Evolutionary conservation across 2,888 invertebrate genomes (phyloP).

Genomic region (Tipula vernalis): DNA sequence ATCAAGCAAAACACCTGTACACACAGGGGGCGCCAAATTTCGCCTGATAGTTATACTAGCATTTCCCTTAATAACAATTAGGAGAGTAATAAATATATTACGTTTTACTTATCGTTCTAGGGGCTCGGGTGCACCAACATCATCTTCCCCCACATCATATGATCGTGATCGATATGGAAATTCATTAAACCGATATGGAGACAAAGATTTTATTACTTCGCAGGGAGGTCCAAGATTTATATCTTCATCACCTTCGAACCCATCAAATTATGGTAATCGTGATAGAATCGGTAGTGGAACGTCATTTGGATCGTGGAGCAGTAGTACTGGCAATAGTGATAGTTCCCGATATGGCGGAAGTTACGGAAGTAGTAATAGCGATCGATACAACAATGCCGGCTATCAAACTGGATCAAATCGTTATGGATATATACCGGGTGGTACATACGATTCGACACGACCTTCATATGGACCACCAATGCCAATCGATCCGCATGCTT

Average conservation of each 20-base stretch:
- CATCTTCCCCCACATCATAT: background rate
- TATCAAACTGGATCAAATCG: background rate
- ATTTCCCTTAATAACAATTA: too few species aligned
- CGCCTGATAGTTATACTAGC: too few species aligned
- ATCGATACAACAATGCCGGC: background rate
- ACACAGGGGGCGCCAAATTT: too few species aligned
- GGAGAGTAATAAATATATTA: too few species aligned
- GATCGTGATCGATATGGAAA: slow-evolving; percentile 5
- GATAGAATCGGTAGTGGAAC: slow-evolving; percentile 5
- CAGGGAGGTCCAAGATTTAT: background rate
- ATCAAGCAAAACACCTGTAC: too few species aligned
- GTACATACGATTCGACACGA: background rate
- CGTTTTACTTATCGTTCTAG: background rate
- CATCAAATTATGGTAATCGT: background rate
- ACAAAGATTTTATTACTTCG: slow-evolving; percentile 7
- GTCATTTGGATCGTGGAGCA: background rate
- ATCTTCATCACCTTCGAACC: background rate
- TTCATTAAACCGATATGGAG: background rate
- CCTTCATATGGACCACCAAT: background rate
- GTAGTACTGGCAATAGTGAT: background rate
- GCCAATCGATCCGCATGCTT: background rate
- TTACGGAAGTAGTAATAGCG: background rate
- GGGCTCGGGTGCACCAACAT: background rate
- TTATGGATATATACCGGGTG: background rate
- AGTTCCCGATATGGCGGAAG: background rate